Conservation (phyloP, 1,140 invertebrate genomes). For the Amphibalanus amphitrite region DNA sequence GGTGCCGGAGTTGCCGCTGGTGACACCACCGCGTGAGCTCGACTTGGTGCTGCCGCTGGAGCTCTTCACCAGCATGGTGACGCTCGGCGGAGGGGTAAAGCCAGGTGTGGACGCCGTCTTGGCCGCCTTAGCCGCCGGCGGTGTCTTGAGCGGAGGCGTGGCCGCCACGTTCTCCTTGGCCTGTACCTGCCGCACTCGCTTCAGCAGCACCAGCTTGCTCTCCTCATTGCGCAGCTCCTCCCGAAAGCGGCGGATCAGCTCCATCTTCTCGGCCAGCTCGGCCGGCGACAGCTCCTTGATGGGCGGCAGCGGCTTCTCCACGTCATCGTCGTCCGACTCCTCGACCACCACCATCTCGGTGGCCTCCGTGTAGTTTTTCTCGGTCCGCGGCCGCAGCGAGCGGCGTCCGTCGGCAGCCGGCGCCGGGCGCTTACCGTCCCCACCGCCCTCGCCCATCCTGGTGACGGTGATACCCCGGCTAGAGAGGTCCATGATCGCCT, state of each 20-base stretch:
- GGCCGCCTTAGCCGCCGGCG: neutral
- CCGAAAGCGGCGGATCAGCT: conserved; percentile 48
- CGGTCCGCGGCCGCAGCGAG: neutral
- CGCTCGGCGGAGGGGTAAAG: neutral
- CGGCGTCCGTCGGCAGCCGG: neutral
- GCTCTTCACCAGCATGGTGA: neutral
- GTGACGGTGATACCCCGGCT: conserved; percentile 4
- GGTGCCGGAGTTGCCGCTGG: neutral
- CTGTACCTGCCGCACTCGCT: conserved; percentile 84
- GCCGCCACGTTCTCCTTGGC: conserved; percentile 23
- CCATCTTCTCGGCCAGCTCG: conserved; percentile 43
- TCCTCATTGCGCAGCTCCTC: conserved; percentile 84
- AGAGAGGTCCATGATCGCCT: neutral
- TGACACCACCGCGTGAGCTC: neutral
- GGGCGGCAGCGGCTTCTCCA: conserved; percentile 14
- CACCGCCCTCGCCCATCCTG: neutral
- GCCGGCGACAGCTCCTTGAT: conserved; percentile 32
- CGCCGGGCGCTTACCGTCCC: too few species aligned
- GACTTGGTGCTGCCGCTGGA: neutral
- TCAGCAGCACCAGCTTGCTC: conserved; percentile 81
- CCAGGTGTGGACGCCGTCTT: neutral
- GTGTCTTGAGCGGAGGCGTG: conserved; percentile 12
- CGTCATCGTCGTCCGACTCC: neutral
- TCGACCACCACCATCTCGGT: neutral
- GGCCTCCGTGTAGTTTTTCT: neutral